Evolutionary conservation across 2,888 invertebrate genomes (phyloP).

Genomic region (Epinotia demarniana): DNA sequence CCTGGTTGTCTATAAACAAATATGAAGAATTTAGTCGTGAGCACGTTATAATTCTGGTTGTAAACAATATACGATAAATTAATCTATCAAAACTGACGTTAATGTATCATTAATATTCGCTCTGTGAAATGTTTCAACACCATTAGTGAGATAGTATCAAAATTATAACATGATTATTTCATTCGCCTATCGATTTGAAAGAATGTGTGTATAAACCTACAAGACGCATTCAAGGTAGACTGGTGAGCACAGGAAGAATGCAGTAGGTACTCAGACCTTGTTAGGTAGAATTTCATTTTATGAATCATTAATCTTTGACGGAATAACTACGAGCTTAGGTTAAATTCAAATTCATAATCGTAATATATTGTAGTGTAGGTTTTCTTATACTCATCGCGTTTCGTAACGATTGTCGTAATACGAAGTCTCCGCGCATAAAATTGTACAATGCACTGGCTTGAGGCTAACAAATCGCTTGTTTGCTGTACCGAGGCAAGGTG

Average conservation of each 20-base stretch:
- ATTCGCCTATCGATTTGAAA: conserved; percentile 57
- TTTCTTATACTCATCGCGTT: conserved; percentile 29
- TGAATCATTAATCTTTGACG: conserved; percentile 27
- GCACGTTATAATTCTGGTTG: background rate
- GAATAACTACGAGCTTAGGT: conserved; percentile 20
- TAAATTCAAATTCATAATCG: conserved; percentile 22
- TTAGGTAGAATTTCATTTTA: conserved; percentile 30
- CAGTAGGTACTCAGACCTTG: conserved; percentile 54
- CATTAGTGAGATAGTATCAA: conserved; percentile 46
- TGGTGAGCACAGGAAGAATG: conserved; percentile 75
- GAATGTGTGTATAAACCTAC: conserved; percentile 61
- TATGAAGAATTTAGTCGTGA: conserved; percentile 6
- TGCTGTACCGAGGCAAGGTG: conserved; percentile 47
- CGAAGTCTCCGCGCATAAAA: conserved; percentile 48
- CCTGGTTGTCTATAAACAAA: background rate
- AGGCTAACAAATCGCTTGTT: conserved; percentile 40
- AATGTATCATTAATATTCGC: conserved; percentile 32
- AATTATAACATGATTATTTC: conserved; percentile 27
- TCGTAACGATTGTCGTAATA: conserved; percentile 33
- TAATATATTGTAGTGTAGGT: conserved; percentile 26
- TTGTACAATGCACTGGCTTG: conserved; percentile 47
- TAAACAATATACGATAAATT: background rate
- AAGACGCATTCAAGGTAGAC: conserved; percentile 70
- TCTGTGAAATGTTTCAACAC: conserved; percentile 34
- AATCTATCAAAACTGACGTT: conserved; percentile 20